Base-by-base conservation (phyloP, 2,888 invertebrate genomes). In the Apeira syringaria region DNA sequence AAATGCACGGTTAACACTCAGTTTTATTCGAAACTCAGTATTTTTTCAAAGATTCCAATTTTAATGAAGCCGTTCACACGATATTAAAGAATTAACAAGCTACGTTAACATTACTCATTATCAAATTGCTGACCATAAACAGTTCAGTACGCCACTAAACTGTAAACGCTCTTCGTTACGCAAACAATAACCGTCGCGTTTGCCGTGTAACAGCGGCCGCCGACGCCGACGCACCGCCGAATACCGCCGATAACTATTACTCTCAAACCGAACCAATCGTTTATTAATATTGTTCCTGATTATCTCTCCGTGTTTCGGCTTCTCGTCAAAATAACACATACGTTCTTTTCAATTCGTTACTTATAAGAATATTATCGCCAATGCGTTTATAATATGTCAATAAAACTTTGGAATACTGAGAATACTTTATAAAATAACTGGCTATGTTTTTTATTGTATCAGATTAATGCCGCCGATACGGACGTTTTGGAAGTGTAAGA, bases 211-310 rank as follows among this genome's bases (percentile, higher is more conserved):
- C 29, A 22, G 37, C 25, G 34, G 39, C 27, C 26, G 35, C 27
- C 48, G 37, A 46, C 51, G 34, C 41, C 31, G 48, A 25, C n/a
- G n/a, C 25, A 15, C 12, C 8, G 18, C 30, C 38, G 11, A 30
- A 20, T 5, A 6, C 3, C 6, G 29, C 24, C 12, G 28, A 24
- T 30, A 39, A 50, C 37, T 33, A 56, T 55, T n/a, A n/a, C n/a
- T 63, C 63, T 62, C 62, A 61, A 64, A 25, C 1, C 18, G 72
- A 79, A 80, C 77, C 70, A 71, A 70, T 74, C 72, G 72, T 74
- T 76, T 79, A 79, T 74, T 74, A 77, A 74, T 71, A 70, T 73
- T 74, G 68, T 74, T 68, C 61, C 61, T 71, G 74, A 78, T 80
- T 77, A 74, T 58, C 51, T 52, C 44, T 36, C 50, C 22, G 9